Evolutionary conservation across 2,888 invertebrate species (phyloP).

Genomic region (Orthonevra nobilis): DNA sequence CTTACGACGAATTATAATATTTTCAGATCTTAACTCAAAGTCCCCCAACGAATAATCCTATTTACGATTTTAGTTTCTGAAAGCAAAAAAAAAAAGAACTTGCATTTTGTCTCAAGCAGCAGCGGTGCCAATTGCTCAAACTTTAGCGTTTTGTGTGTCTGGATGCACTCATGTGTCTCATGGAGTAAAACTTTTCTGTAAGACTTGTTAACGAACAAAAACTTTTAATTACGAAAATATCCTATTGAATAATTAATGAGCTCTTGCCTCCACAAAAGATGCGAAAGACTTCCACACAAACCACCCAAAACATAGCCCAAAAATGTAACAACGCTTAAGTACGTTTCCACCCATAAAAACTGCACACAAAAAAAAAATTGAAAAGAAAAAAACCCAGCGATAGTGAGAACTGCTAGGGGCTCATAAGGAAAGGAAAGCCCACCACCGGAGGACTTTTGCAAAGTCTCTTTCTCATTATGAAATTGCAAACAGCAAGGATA

Average conservation of each 20-base stretch:
- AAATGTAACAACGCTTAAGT: conserved; percentile 14
- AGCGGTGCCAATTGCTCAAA: conserved; percentile 12
- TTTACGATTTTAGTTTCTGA: too few species aligned
- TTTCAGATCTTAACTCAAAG: too few species aligned
- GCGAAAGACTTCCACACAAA: background rate
- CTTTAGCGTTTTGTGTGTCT: conserved; percentile 1
- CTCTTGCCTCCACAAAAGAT: background rate
- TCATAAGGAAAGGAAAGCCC: conserved; percentile 6
- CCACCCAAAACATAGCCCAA: conserved; percentile 6
- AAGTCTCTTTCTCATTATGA: conserved; percentile 62
- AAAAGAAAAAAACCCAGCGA: conserved; percentile 5
- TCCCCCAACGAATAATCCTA: too few species aligned
- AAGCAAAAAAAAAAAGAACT: background rate
- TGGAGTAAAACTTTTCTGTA: conserved; percentile 21
- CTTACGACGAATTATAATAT: too few species aligned
- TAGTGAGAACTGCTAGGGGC: conserved; percentile 6
- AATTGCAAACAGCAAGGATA: conserved; percentile 45
- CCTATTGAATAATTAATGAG: conserved; percentile 61
- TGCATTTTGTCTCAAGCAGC: background rate
- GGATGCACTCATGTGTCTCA: background rate
- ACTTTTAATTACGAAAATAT: conserved; percentile 67
- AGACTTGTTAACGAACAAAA: conserved; percentile 36
- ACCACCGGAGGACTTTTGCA: conserved; percentile 27
- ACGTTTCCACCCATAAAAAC: background rate
- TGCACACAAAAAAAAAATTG: background rate